Base-by-base conservation (phyloP, 2,797 vertebrate species). In the Diglossa cyanea region DNA sequence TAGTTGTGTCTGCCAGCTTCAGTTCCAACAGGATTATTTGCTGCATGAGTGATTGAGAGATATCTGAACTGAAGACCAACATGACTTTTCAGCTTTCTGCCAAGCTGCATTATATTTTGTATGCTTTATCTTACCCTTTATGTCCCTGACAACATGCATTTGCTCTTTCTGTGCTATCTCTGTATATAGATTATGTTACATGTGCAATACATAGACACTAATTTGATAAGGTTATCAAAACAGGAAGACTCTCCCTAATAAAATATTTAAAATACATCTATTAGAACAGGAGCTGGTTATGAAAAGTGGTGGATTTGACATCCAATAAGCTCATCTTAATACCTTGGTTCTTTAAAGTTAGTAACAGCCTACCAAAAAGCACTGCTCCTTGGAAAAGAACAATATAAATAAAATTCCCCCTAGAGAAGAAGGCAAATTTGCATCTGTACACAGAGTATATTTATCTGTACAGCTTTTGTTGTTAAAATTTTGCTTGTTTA, bases 41-140 rank as follows among this genome's bases (percentile, higher is more conserved):
- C n/a, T 81, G 44, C 60, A 77, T 63, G 48, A 94, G 48, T 71
- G 93, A 61, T 48, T 67, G 76, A 94, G 51, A 76, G 67, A 95
- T 57, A 93, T 31, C 70, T 14, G 39, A 81, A 58, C 51, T 89
- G 71, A 96, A 95, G 93, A 88, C 48, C 78, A 93, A 48, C 50
- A 6, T 33, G 48, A 75, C 62, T 83, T 79, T 90, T 86, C 72
- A 93, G 82, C 84, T 50, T 92, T 94, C 77, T 88, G 88, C 39
- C 57, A 79, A 39, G 57, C 24, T 71, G 50, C 37, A 50, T 55
- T 74, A 23, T 12, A 58, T 60, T 76, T 72, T 76, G 76, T 54
- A 66, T 67, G 60, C 39, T 90, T 86, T 87, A 78, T 37, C 76
- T 76, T 86, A 65, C 25, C 37, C 50, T 88, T 83, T 78, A 81